Conservation (phyloP, 2,888 invertebrate genomes). For the Cerceris rybyensis region DNA sequence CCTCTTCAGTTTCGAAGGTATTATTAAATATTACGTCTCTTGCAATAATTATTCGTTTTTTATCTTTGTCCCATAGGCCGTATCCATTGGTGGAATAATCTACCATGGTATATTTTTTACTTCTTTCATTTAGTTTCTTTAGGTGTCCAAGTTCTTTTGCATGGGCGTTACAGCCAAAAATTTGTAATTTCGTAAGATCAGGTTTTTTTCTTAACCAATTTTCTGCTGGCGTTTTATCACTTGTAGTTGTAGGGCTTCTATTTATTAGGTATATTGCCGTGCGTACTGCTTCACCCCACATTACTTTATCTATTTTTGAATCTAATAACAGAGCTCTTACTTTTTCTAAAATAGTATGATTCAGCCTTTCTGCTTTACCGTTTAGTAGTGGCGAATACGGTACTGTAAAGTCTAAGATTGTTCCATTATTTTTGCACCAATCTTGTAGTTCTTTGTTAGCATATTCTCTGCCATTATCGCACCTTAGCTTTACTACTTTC, state of each 20-base stretch:
- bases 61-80: too few species aligned
- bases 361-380: slow-evolving; percentile 35
- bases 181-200: slow-evolving; percentile 64
- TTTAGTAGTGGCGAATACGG: slow-evolving; percentile 22
- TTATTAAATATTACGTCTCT: too few species aligned
- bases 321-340: slow-evolving; percentile 8
- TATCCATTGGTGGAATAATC: slow-evolving; percentile 53
- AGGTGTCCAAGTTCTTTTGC: slow-evolving; percentile 19
- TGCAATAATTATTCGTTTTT: too few species aligned
- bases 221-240: slow-evolving; percentile 66
- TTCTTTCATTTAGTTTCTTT: slow-evolving; percentile 67
- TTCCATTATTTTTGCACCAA: slow-evolving; percentile 24
- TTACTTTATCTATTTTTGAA: not conserved
- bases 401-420: slow-evolving; percentile 1
- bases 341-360: slow-evolving; percentile 18
- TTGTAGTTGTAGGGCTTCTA: slow-evolving; percentile 28
- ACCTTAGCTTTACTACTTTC: too few species aligned
- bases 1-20: too few species aligned
- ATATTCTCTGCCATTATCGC: slow-evolving; percentile 19
- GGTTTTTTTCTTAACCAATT: slow-evolving; percentile 67
- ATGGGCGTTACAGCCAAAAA: slow-evolving; percentile 63
- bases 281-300: slow-evolving; percentile 21
- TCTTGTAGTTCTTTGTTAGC: not conserved
- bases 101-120: slow-evolving; percentile 59
- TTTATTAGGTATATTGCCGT: slow-evolving; percentile 18